phyloP scores from a whole-genome alignment of 2,797 vertebrate species.

The Scomberomorus guttatus region DNA sequence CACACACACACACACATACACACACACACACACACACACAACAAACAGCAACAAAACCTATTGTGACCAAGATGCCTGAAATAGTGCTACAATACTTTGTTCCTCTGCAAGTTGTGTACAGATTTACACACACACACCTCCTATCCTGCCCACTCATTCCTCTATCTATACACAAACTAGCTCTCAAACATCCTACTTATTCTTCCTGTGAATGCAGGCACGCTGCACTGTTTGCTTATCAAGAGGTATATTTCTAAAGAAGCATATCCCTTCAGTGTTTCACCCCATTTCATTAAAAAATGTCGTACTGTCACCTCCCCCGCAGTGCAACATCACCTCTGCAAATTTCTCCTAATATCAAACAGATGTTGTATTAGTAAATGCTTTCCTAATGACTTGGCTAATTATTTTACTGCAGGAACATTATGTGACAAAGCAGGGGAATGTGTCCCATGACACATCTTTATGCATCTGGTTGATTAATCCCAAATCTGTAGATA shows the following conservation, averaged over 20 bases:
- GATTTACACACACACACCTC: background rate
- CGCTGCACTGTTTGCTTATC: background rate
- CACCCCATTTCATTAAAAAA: background rate
- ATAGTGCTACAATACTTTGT: constrained; percentile 3
- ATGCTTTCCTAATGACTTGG: constrained; percentile 24
- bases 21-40: constrained; percentile 21
- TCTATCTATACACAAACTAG: background rate
- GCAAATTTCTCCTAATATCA: constrained; percentile 38
- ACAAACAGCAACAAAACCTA: too few species aligned
- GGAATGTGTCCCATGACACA: constrained; percentile 13
- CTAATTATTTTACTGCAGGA: constrained; percentile 35
- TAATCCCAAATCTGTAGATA: constrained; percentile 31
- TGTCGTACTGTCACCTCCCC: background rate
- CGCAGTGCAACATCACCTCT: constrained; percentile 13
- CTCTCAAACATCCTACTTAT: background rate
- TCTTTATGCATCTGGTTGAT: constrained; percentile 31
- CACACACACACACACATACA: background rate
- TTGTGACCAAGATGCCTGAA: background rate
- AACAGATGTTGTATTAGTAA: constrained; percentile 47
- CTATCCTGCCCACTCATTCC: background rate
- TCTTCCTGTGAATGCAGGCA: background rate
- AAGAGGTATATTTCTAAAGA: background rate
- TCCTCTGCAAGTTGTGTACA: constrained; percentile 24
- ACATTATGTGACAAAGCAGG: constrained; percentile 22
- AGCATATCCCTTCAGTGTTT: background rate